These are phyloP conservation scores for Aphidius ervi DNA, from an alignment of 1,140 invertebrate species.

Conservation along the genomic window DNA sequence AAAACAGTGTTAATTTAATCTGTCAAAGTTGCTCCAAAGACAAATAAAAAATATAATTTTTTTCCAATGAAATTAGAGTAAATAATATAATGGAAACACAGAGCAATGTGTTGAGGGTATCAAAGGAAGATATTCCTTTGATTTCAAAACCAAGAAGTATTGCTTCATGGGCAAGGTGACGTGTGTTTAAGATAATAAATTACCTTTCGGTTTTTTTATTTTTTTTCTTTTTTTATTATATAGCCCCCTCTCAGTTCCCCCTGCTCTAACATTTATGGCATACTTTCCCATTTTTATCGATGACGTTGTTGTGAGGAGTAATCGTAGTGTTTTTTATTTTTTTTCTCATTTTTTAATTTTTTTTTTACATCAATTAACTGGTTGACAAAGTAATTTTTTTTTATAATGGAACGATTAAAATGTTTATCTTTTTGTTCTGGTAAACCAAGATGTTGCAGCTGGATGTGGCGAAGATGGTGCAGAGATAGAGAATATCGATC, in stretches of 20 bases:
- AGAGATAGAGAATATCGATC: conserved; percentile 62
- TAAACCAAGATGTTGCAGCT: conserved; percentile 57
- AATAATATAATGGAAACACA: conserved; percentile 53
- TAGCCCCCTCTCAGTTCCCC: too few relatives aligned
- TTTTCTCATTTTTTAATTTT: neutral
- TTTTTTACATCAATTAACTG: conserved; percentile 38
- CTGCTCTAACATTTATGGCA: too few relatives aligned
- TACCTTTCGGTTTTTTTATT: too few relatives aligned
- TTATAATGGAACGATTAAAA: conserved; percentile 11
- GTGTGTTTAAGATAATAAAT: too few relatives aligned
- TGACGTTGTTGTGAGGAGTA: too few relatives aligned
- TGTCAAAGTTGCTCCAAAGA: too few relatives aligned
- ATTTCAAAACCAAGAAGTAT: conserved; percentile 57
- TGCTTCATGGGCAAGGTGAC: conserved; percentile 55
- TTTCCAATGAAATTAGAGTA: conserved; percentile 16
- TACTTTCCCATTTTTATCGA: too few relatives aligned
- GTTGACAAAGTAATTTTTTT: conserved; percentile 51
- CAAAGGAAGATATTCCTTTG: conserved; percentile 63
- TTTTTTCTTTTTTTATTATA: too few relatives aligned
- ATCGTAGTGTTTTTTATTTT: too few relatives aligned
- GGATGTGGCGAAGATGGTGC: conserved; percentile 66
- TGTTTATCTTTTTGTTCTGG: conserved; percentile 33
- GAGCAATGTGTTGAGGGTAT: conserved; percentile 53
- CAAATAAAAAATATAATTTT: conserved; percentile 2
- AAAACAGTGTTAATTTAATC: too few relatives aligned